These are phyloP conservation scores for Meta bourneti DNA, from an alignment of 2,888 invertebrate species.

Conservation along the genomic window DNA sequence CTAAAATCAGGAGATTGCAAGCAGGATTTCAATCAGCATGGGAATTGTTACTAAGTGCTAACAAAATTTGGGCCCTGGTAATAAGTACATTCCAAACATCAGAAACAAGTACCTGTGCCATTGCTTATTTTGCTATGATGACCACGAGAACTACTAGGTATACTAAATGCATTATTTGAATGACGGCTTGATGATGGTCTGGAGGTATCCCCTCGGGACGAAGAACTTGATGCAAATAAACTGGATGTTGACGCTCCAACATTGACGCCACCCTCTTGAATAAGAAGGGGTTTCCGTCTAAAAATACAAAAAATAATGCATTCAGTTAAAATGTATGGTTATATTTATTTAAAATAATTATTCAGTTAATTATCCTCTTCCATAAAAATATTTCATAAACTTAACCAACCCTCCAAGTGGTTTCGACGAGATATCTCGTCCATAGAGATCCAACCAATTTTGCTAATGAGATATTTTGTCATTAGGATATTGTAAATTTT, in stretches of 20 bases:
- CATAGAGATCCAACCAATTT: no score
- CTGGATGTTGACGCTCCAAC: conserved; percentile 71
- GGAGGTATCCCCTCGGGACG: conserved; percentile 35
- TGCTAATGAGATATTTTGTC: no score
- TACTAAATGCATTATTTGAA: conserved; percentile 10
- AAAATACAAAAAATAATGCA: neutral
- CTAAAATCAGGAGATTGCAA: no score
- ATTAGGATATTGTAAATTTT: no score
- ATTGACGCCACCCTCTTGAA: conserved; percentile 50
- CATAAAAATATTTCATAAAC: no score
- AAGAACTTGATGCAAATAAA: neutral
- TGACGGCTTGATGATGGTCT: conserved; percentile 1
- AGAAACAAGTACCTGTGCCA: conserved; percentile 36
- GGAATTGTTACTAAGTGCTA: no score
- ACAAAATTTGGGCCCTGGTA: neutral
- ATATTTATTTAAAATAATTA: no score
- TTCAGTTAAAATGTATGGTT: no score
- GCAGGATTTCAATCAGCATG: no score
- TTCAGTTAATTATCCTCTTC: no score
- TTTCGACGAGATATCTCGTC: no score
- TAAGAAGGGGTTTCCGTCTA: conserved; percentile 61
- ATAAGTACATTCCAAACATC: neutral
- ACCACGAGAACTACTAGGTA: conserved; percentile 22
- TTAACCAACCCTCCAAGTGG: no score
- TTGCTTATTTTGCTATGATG: conserved; percentile 39